Conservation (phyloP, 2,113 vertebrate species). For the Pelusios castaneus region DNA sequence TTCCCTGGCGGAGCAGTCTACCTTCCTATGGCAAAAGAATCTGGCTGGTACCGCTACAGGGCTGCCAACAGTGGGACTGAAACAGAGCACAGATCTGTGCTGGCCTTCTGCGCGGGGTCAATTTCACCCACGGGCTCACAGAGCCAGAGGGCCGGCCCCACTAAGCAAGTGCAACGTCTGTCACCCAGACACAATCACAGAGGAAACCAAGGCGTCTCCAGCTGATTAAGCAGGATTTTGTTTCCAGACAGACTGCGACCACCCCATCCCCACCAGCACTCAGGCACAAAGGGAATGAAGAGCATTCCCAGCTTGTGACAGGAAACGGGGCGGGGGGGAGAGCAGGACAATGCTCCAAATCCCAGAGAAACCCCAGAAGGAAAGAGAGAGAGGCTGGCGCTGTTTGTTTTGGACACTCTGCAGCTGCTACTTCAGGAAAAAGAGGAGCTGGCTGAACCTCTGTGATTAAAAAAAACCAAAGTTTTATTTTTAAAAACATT, state of each 20-base stretch:
- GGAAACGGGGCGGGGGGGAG: background rate
- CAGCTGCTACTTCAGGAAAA: background rate
- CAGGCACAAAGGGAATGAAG: background rate
- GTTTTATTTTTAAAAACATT: slow-evolving; percentile 11
- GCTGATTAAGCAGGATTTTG: background rate
- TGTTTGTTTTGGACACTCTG: background rate
- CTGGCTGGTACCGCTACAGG: background rate
- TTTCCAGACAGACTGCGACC: background rate
- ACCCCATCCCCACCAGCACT: background rate
- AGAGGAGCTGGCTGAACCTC: background rate
- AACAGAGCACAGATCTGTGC: background rate
- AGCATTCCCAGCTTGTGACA: background rate
- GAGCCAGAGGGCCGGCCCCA: background rate
- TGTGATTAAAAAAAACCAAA: background rate
- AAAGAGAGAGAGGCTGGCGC: background rate
- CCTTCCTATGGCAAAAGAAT: background rate
- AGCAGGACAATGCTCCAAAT: background rate
- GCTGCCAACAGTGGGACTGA: background rate
- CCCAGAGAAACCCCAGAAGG: background rate
- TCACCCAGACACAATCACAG: background rate
- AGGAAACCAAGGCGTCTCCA: background rate
- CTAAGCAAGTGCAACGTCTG: background rate
- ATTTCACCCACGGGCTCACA: background rate
- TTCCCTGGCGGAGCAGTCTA: background rate
- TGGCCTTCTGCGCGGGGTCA: background rate